A percentile compares a stretch with the other conserved stretches of the same genome.
These are phyloP conservation scores for Discoglossus pictus DNA, from an alignment of 2,797 vertebrate species.

Conservation along the genomic window DNA sequence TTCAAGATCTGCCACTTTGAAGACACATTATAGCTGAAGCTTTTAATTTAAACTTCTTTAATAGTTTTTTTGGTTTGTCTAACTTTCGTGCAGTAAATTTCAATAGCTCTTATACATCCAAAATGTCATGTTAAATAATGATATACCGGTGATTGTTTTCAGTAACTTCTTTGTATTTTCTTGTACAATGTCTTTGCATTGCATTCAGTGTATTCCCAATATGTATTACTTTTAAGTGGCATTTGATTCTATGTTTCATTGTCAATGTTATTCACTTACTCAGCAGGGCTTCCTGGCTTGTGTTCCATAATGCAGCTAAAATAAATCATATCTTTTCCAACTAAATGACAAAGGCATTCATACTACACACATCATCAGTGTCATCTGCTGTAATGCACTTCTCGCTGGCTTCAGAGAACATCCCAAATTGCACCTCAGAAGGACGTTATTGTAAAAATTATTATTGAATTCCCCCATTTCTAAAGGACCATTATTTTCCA, in stretches of 20 bases:
- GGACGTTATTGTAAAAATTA: slow-evolving; percentile 20
- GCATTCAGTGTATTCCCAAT: slow-evolving; percentile 1
- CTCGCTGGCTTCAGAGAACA: not conserved
- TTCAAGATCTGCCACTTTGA: too few species aligned
- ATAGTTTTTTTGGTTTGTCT: too few species aligned
- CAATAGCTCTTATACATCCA: too few species aligned
- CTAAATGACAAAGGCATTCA: slow-evolving; percentile 17
- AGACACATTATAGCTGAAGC: too few species aligned
- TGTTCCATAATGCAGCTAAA: slow-evolving; percentile 14
- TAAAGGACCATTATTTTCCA: too few species aligned
- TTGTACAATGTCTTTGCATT: slow-evolving; percentile 16
- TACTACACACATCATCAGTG: slow-evolving; percentile 13
- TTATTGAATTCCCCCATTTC: slow-evolving; percentile 12
- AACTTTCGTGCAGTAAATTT: too few species aligned
- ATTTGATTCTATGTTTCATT: slow-evolving; percentile 29
- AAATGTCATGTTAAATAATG: too few species aligned
- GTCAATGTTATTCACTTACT: slow-evolving; percentile 17
- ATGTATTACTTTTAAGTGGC: slow-evolving; percentile 18
- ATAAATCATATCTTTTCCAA: slow-evolving; percentile 26
- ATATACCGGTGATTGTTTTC: slow-evolving; percentile 23
- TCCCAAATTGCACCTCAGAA: not conserved
- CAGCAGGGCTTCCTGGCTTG: slow-evolving; percentile 9
- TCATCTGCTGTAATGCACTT: slow-evolving; percentile 24
- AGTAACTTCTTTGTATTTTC: too few species aligned
- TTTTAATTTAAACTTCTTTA: too few species aligned